Percentiles rank a stretch among this genome's conserved stretches.
phyloP scores from a whole-genome alignment of 2,888 invertebrate genomes.

The Pandemis heparana region DNA sequence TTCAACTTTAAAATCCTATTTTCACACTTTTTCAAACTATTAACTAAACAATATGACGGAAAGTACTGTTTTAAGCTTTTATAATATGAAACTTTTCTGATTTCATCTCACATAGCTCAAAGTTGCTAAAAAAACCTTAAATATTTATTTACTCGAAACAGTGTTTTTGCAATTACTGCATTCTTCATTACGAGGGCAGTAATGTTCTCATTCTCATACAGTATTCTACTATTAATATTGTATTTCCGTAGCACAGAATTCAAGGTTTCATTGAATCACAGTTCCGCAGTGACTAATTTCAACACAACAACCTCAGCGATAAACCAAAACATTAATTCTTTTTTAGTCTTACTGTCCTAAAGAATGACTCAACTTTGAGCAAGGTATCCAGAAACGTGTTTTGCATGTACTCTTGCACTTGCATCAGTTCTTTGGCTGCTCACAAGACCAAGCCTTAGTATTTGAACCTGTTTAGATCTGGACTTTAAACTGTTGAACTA shows the following conservation, averaged over 20 bases:
- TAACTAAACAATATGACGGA: too few species aligned
- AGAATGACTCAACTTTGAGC: constrained; percentile 17
- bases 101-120: too few species aligned
- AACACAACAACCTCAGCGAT: background rate
- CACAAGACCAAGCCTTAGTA: constrained; percentile 14
- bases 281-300: background rate
- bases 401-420: constrained; percentile 39
- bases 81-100: too few species aligned
- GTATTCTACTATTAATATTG: background rate
- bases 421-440: constrained; percentile 27
- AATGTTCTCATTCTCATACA: background rate
- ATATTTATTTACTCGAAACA: too few species aligned
- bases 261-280: background rate
- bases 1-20: too few species aligned
- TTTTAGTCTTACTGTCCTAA: constrained; percentile 5
- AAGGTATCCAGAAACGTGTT: constrained; percentile 33
- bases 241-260: background rate
- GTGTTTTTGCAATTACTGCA: too few species aligned
- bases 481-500: constrained; percentile 13
- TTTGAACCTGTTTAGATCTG: constrained; percentile 5
- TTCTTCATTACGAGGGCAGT: too few species aligned
- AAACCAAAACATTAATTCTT: background rate
- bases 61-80: too few species aligned
- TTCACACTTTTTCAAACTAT: too few species aligned
- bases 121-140: too few species aligned